Conservation (phyloP, 2,888 invertebrate species). For the Cepaea hortensis region DNA sequence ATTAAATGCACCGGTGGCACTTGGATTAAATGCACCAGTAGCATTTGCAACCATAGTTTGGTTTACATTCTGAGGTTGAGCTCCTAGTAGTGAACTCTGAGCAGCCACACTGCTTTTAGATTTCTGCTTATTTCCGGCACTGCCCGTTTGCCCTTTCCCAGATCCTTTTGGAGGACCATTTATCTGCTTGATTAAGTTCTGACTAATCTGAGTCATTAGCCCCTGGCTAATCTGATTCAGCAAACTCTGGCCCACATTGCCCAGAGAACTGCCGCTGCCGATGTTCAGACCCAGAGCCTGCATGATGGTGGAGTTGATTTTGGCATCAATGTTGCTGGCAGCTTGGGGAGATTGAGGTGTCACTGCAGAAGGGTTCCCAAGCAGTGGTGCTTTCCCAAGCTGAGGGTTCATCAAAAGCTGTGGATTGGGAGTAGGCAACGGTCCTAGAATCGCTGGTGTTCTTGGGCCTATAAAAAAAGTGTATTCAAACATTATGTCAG, state of each 20-base stretch:
- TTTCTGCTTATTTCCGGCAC: conserved; percentile 6
- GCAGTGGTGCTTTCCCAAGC: conserved; percentile 20
- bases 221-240: conserved; percentile 48
- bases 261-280: conserved; percentile 28
- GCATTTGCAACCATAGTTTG: not conserved
- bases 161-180: conserved; percentile 41
- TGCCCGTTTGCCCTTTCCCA: conserved; percentile 48
- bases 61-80: conserved; percentile 38
- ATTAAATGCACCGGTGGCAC: not conserved
- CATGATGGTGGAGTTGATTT: conserved; percentile 36
- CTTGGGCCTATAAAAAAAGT: conserved; percentile 1
- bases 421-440: conserved; percentile 17
- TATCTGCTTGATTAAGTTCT: conserved; percentile 46
- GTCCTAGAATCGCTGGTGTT: conserved; percentile 40
- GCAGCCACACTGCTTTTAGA: not conserved
- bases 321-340: not conserved
- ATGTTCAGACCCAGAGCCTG: conserved; percentile 45
- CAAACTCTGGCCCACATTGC: conserved; percentile 34
- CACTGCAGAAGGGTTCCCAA: conserved; percentile 34
- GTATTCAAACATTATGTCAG: no score
- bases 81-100: conserved; percentile 44
- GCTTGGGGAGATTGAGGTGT: not conserved
- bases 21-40: conserved; percentile 15
- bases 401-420: conserved; percentile 32
- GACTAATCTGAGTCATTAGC: conserved; percentile 45